A percentile compares a stretch with the other conserved stretches of the same genome.
Conservation (phyloP, 2,113 vertebrate species). For the Sturnira hondurensis region DNA sequence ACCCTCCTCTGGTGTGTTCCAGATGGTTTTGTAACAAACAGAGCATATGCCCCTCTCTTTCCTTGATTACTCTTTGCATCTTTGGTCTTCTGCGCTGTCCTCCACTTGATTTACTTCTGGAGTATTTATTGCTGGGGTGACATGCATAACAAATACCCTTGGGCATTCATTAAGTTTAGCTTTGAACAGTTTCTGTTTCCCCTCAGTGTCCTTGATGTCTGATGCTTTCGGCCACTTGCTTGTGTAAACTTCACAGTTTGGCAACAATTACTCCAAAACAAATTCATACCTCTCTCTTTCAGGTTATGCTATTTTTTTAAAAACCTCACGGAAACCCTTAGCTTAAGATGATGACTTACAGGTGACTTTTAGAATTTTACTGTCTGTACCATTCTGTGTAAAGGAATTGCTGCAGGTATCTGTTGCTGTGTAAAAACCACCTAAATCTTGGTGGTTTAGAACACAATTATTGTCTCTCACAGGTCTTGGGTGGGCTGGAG, state of each 20-base stretch:
- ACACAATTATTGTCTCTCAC: background rate
- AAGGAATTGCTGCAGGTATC: background rate
- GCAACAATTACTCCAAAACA: background rate
- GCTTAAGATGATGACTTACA: constrained; percentile 8
- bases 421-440: background rate
- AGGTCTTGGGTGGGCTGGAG: background rate
- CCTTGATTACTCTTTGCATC: constrained; percentile 57
- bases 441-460: background rate
- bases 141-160: constrained; percentile 62
- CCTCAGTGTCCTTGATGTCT: constrained; percentile 55
- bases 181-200: constrained; percentile 64
- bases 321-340: background rate
- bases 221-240: constrained; percentile 50
- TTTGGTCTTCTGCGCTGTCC: constrained; percentile 31
- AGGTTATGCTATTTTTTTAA: background rate
- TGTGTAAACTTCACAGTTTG: background rate
- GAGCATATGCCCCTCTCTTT: constrained; percentile 62
- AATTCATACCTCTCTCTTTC: constrained; percentile 7
- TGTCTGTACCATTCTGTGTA: background rate
- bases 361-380: background rate
- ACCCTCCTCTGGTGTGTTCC: constrained; percentile 47
- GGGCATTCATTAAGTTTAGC: constrained; percentile 66
- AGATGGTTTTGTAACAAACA: constrained; percentile 63
- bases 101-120: constrained; percentile 73
- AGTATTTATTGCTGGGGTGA: constrained; percentile 65